Percentiles rank a stretch among this genome's conserved stretches.
These are phyloP conservation scores for Tolypeutes matacus DNA, from an alignment of 2,797 vertebrate species.

Conservation along the genomic window DNA sequence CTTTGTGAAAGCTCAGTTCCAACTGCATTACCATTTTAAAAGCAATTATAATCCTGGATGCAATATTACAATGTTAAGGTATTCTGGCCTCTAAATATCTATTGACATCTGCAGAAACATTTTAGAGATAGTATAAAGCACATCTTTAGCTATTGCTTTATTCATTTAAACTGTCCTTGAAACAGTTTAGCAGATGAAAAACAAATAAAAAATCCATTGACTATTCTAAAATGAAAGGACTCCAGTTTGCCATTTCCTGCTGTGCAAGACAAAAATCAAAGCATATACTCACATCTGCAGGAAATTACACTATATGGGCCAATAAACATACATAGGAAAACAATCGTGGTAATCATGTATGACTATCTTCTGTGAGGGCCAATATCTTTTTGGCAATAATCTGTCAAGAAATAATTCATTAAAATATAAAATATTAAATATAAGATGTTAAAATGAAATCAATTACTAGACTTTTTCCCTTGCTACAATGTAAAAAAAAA, in stretches of 20 bases:
- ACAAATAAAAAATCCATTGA: slow-evolving; percentile 60
- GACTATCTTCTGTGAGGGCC: not conserved
- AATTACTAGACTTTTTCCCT: not conserved
- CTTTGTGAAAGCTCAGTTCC: slow-evolving; percentile 42
- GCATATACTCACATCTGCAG: slow-evolving; percentile 70
- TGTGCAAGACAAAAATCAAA: slow-evolving; percentile 74
- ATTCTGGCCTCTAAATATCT: not conserved
- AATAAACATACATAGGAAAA: not conserved
- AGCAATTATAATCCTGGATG: slow-evolving; percentile 53
- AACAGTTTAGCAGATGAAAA: slow-evolving; percentile 57
- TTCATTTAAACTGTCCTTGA: slow-evolving; percentile 72
- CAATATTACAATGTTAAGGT: not conserved
- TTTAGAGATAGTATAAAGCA: slow-evolving; percentile 57
- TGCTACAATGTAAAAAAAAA: not conserved
- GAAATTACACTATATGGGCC: not conserved
- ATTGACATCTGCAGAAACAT: slow-evolving; percentile 51
- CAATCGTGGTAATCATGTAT: not conserved
- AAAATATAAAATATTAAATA: not conserved
- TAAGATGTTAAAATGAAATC: not conserved
- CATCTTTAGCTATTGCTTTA: slow-evolving; percentile 58
- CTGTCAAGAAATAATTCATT: not conserved
- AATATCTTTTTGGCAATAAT: not conserved
- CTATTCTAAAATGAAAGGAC: slow-evolving; percentile 68
- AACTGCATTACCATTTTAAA: slow-evolving; percentile 44
- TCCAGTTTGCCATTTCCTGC: slow-evolving; percentile 58